These are phyloP conservation scores for Ctenosaura bakeri DNA, from an alignment of 2,797 vertebrate genomes.

Conservation along the genomic window DNA sequence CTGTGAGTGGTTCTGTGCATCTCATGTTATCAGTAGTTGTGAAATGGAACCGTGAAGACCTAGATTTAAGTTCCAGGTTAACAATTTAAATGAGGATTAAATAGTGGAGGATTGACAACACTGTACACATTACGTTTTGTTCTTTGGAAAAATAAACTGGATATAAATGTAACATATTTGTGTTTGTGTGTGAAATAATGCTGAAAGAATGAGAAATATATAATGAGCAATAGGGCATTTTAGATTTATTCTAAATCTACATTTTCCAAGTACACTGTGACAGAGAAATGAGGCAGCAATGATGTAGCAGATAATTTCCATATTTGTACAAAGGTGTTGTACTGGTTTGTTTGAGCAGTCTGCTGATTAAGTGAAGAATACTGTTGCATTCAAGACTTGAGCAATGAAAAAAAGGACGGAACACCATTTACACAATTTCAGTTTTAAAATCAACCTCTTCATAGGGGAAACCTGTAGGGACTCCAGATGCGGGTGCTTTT, in stretches of 20 bases:
- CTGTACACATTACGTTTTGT: too few relatives aligned
- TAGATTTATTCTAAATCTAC: background rate
- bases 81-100: too few relatives aligned
- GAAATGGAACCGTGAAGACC: too few relatives aligned
- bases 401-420: constrained; percentile 70
- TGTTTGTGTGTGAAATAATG: too few relatives aligned
- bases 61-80: too few relatives aligned
- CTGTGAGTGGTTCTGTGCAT: too few relatives aligned
- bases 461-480: constrained; percentile 97
- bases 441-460: constrained; percentile 77
- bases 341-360: constrained; percentile 49
- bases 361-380: constrained; percentile 52
- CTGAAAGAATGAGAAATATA: background rate
- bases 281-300: constrained; percentile 27
- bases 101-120: too few relatives aligned
- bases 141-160: too few relatives aligned
- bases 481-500: constrained; percentile 93
- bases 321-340: constrained; percentile 50
- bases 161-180: too few relatives aligned
- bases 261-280: background rate
- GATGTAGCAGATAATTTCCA: constrained; percentile 14
- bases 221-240: background rate
- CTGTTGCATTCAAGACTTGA: constrained; percentile 45
- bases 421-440: constrained; percentile 75
- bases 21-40: too few relatives aligned